Base-by-base conservation (phyloP, 2,888 invertebrate genomes). In the Malacosoma neustria region DNA sequence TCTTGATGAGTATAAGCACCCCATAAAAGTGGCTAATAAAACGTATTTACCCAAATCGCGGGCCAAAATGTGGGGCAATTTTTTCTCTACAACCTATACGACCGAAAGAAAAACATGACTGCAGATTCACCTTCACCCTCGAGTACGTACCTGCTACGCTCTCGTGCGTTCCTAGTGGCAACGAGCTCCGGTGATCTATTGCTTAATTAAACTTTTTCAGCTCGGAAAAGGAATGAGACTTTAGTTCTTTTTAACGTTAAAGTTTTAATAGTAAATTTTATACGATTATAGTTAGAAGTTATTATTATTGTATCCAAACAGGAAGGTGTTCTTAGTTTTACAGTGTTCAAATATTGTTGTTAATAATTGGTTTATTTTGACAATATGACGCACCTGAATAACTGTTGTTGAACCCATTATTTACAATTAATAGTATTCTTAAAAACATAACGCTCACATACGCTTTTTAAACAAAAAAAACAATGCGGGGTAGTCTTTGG, bases 131-230 rank as follows among this genome's bases (percentile, higher is more conserved):
- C 22, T 29, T 13, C 13, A 14, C 30, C 9, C 22, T 14, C 11
- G 12, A 13, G 11, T 7, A n/a, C 35, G 31, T 6, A 11, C 14
- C 9, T 14, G 5, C 31, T 9, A 13, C 29, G 13, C 29, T 4
- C 14, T 46, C 38, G 46, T 54, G 48, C 37, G 41, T 39, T 40
- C 59, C 57, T 58, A 47, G 57, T 55, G 48, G 39, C 38, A 37
- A 41, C 40, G 47, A 36, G 44, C 51, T 51, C 42, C 49, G 51
- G 60, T 68, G 68, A 68, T 62, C 56, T 66, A 71, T 69, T 56
- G 65, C 66, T 66, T 70, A 65, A 66, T 69, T 68, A 67, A 53
- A 45, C 37, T 40, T n/a, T n/a, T n/a, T 22, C 6, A 11, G 12
- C 7, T 31, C 12, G 12, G 33, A 35, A 39, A 39, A 39, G 35